phyloP scores from a whole-genome alignment of 2,888 invertebrate genomes.

The Drosophila bunnanda region DNA sequence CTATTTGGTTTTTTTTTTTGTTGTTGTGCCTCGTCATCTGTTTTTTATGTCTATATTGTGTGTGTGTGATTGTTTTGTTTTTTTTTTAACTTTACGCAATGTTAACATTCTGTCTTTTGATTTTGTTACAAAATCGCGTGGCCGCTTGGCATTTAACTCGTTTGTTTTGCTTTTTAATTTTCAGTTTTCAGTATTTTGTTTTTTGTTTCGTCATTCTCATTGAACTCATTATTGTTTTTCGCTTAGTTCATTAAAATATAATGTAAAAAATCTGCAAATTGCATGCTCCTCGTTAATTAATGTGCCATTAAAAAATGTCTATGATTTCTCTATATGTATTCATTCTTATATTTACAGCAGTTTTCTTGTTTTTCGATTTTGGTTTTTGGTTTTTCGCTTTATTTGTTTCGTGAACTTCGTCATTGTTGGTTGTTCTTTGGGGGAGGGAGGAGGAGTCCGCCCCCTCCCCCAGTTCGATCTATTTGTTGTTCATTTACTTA shows the following conservation, averaged over 20 bases:
- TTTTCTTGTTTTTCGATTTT: conserved; percentile 51
- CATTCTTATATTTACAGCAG: conserved; percentile 81
- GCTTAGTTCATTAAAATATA: conserved; percentile 74
- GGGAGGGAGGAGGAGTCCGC: neutral
- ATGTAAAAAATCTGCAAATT: conserved; percentile 77
- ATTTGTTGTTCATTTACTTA: conserved; percentile 67
- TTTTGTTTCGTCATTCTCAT: conserved; percentile 61
- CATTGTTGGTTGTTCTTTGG: conserved; percentile 13
- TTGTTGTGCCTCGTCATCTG: conserved; percentile 18
- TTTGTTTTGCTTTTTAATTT: conserved; percentile 31
- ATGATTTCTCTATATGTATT: conserved; percentile 76
- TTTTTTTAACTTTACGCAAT: conserved; percentile 64
- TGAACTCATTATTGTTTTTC: conserved; percentile 63
- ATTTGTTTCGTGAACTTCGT: conserved; percentile 17
- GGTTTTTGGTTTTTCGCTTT: conserved; percentile 21
- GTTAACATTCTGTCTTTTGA: conserved; percentile 79
- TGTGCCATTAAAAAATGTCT: conserved; percentile 80
- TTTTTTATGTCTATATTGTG: conserved; percentile 26
- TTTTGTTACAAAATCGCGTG: conserved; percentile 75
- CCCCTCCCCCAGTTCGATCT: conserved; percentile 44
- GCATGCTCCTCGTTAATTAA: conserved; percentile 72
- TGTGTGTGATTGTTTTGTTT: neutral
- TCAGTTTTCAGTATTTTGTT: conserved; percentile 51
- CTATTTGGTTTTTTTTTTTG: conserved; percentile 14
- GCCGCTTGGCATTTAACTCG: conserved; percentile 39